Percentiles rank a stretch among this genome's conserved stretches.
Evolutionary conservation across 2,797 vertebrate species (phyloP).

Genomic region (Spinus olivaceus): DNA sequence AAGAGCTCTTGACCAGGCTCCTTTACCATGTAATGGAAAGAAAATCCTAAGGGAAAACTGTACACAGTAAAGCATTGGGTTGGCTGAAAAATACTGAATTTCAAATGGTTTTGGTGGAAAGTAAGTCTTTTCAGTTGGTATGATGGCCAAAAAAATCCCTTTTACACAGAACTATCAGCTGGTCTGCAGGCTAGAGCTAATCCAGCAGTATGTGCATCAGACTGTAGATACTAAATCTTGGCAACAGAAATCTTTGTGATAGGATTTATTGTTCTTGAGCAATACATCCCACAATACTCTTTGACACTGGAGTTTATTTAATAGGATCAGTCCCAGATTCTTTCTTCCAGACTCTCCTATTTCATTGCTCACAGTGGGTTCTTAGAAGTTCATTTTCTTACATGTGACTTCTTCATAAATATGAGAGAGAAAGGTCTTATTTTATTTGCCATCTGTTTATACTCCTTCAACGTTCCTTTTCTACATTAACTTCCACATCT

Average conservation of each 20-base stretch:
- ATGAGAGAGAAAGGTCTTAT: conserved; percentile 48
- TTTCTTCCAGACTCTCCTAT: conserved; percentile 48
- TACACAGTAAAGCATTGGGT: neutral
- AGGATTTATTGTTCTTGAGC: conserved; percentile 48
- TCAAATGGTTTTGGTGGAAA: neutral
- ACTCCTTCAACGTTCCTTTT: conserved; percentile 1
- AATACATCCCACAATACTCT: conserved; percentile 13
- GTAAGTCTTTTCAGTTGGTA: neutral
- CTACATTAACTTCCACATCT: conserved; percentile 51
- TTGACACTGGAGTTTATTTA: conserved; percentile 56
- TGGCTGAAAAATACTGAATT: neutral
- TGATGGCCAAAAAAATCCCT: neutral
- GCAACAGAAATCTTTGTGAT: neutral
- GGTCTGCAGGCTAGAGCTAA: neutral
- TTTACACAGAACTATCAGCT: neutral
- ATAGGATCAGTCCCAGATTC: conserved; percentile 38
- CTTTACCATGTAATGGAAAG: neutral
- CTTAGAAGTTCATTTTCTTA: conserved; percentile 57
- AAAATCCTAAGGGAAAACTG: neutral
- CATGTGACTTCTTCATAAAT: conserved; percentile 51
- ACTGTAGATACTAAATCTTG: conserved; percentile 12
- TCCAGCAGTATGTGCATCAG: neutral
- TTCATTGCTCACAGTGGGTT: conserved; percentile 56
- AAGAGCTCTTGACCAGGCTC: neutral
- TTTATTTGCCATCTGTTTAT: conserved; percentile 61